Base-by-base conservation (phyloP, 2,797 vertebrate species). In the Valencia hispanica region DNA sequence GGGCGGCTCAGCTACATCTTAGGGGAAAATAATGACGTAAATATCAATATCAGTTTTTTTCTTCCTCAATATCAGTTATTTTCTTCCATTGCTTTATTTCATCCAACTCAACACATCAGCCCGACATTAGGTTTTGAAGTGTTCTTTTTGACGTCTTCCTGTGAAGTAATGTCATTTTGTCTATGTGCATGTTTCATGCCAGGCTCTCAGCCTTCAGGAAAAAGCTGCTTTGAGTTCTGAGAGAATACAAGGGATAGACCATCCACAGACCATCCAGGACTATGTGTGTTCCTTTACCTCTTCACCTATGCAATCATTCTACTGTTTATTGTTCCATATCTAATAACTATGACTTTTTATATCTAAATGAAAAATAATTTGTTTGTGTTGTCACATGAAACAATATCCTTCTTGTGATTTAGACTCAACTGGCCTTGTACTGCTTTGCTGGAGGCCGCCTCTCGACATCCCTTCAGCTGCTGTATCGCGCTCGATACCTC, bases 121-220 rank as follows among this genome's bases (percentile, higher is more conserved):
- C 12, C 32, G 36, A 20, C 43, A 17, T 61, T 8, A n/a, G 15
- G 36, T 36, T 50, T 25, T 68, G 25, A 9, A 69, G 32, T 41
- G 15, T 7, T 1, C 10, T 8, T 3, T 77, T 15, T n/a, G 22
- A 51, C 18, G 32, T 57, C 12, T 1, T 27, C 20, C 14, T 65
- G 0, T 50, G 18, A 71, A 39, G 25, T 6, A 59, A 47, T 36
- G 5, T 27, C 11, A 7, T 72, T n/a, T 57, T 55, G 61, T 39
- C 32, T 47, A 71, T 82, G 20, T 77, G 22, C 48, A 18, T 63
- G 75, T 87, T 59, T 59, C 25, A 8, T 22, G 18, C 11, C 61
- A 99, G 98, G 97, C 97, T 78, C 93, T 98, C 87, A 96, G 96
- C 85, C 96, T 97, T 88, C 98, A 99, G 78, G 97, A 98, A 94